Evolutionary conservation across 2,797 vertebrate genomes (phyloP).

Genomic region (Sorex maritimensis): DNA sequence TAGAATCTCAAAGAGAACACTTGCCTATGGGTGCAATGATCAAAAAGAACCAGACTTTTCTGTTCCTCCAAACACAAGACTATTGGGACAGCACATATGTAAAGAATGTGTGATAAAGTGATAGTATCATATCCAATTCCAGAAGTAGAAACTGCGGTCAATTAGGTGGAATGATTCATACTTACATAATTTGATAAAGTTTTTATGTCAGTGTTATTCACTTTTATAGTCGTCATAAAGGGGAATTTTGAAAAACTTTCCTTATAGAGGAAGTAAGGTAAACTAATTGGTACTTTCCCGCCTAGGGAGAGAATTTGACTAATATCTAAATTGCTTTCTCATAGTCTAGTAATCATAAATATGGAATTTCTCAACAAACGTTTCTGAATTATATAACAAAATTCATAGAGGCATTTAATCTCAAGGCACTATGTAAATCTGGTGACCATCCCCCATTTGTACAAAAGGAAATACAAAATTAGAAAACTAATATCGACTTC

Average conservation of each 20-base stretch:
- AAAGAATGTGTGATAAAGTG: constrained; percentile 12
- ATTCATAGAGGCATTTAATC: background rate
- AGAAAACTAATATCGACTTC: background rate
- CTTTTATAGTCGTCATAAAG: background rate
- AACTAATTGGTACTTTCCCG: constrained; percentile 11
- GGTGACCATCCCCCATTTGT: background rate
- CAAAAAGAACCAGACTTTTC: constrained; percentile 34
- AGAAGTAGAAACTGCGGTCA: background rate
- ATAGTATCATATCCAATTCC: background rate
- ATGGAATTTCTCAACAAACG: background rate
- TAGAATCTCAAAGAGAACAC: constrained; percentile 5
- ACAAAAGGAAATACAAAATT: constrained; percentile 41
- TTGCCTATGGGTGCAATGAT: constrained; percentile 21
- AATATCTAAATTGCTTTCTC: constrained; percentile 19
- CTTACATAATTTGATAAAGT: constrained; percentile 10
- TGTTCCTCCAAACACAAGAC: constrained; percentile 15
- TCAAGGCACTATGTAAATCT: constrained; percentile 1
- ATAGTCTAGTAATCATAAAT: background rate
- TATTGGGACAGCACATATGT: background rate
- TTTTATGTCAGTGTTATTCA: constrained; percentile 16
- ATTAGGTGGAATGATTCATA: constrained; percentile 35
- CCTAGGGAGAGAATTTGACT: constrained; percentile 28
- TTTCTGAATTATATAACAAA: background rate
- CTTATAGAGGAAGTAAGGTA: constrained; percentile 60
- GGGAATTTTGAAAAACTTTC: constrained; percentile 73